Evolutionary conservation across 2,113 vertebrate genomes (phyloP), one percentile per base, ranked within the genome.

Genomic region (Ctenomys sociabilis): DNA sequence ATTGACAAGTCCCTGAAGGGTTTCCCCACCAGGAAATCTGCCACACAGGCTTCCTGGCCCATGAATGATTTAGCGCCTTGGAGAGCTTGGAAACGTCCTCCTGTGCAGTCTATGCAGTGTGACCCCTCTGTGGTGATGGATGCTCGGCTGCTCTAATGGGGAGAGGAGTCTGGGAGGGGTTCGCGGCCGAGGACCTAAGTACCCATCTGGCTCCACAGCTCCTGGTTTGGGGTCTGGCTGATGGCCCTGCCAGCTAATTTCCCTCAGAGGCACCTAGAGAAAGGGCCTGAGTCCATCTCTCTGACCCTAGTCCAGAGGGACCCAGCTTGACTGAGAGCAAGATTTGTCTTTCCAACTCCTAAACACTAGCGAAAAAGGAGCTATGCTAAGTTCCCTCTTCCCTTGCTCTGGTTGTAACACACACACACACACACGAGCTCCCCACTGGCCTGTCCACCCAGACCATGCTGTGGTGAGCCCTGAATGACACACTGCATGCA

Each of bases 31-130:
- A 85, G 85, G 95, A 92, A 96, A 96, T 96, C 96, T 98, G 86
- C 80, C 92, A 43, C 84, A 64, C 66, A 1, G 85, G 49, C 95
- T 88, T 84, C 95, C 88, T 90, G 81, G 73, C 26, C 92, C 95
- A 98, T 98, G 93, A 97, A 98, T 97, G 97, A 98, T 97, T 98
- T 97, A 98, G 94, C 26, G 0, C 92, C 90, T 96, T 0, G 0
- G 85, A 88, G 96, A 95, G 94, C 59, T 16, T 30, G 40, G 83
- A 66, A 68, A 24, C 5, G 0, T 32, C 93, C 96, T 96, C 87
- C 94, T 57, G 72, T 86, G 96, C 30, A 9, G 57, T 94, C 5
- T 17, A 2, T 1, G 28, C 13, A 1, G 13, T 14, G 14, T 7
- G 75, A 26, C 72, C 43, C 43, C 75, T 1, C 66, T 14, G 26